Evolutionary conservation across 2,888 invertebrate genomes (phyloP).

Genomic region (Macaria notata): DNA sequence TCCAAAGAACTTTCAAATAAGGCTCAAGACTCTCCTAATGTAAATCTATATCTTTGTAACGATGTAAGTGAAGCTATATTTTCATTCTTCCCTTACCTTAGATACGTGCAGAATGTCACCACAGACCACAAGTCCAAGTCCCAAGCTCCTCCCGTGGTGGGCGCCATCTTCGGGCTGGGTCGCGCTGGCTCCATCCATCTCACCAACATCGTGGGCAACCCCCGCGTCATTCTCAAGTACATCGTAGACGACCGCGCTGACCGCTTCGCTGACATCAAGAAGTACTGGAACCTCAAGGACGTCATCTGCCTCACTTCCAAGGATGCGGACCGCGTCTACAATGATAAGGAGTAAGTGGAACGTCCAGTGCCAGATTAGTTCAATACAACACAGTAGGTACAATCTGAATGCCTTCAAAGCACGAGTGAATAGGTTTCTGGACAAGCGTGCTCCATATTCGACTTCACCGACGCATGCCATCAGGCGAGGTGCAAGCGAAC

Average conservation of each 20-base stretch:
- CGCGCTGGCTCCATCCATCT: slow-evolving; percentile 84
- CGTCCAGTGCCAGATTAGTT: no score
- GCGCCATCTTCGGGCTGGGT: slow-evolving; percentile 83
- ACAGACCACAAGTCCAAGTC: slow-evolving; percentile 44
- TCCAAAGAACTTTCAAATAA: no score
- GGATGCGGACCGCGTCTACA: slow-evolving; percentile 71
- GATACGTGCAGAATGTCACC: slow-evolving; percentile 65
- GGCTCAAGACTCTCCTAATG: no score
- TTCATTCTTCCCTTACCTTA: slow-evolving; percentile 34
- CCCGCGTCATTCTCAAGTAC: slow-evolving; percentile 77
- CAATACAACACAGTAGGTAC: no score
- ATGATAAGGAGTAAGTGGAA: slow-evolving; percentile 72
- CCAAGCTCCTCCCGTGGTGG: slow-evolving; percentile 53
- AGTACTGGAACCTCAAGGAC: slow-evolving; percentile 75
- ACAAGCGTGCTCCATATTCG: no score
- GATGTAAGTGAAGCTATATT: background rate
- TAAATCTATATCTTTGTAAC: no score
- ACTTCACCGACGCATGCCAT: no score
- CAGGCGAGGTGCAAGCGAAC: no score
- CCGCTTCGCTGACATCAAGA: slow-evolving; percentile 66
- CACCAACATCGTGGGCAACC: slow-evolving; percentile 67
- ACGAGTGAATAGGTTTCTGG: no score
- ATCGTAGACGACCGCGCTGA: slow-evolving; percentile 78
- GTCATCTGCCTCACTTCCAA: slow-evolving; percentile 72
- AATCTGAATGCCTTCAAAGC: no score